Conservation (phyloP, 2,113 vertebrate species). For the cat (Felis catus) region DNA sequence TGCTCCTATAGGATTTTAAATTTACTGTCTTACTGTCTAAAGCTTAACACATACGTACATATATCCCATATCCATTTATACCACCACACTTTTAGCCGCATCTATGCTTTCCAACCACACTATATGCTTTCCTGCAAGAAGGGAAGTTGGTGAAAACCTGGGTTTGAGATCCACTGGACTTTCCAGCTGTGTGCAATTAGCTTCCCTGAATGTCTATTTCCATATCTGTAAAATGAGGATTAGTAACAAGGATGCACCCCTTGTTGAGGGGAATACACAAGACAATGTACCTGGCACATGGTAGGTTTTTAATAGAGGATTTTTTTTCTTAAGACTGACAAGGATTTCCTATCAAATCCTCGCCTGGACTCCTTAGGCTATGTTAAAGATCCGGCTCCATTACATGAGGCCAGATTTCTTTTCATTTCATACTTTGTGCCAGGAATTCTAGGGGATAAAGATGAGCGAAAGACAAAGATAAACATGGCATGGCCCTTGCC, state of each 20-base stretch:
- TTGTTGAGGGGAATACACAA: background rate
- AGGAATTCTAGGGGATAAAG: background rate
- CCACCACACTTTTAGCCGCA: background rate
- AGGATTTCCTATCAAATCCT: background rate
- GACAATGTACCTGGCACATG: background rate
- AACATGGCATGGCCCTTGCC: background rate
- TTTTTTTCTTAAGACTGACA: background rate
- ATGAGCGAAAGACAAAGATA: background rate
- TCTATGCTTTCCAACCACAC: background rate
- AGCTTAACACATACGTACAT: background rate
- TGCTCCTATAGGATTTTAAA: background rate
- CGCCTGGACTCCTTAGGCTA: background rate
- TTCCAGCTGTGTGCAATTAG: background rate
- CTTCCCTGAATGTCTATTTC: background rate
- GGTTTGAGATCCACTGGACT: background rate
- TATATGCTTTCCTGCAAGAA: background rate
- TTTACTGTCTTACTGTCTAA: background rate
- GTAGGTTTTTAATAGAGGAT: background rate
- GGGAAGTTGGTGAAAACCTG: background rate
- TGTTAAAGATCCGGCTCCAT: background rate
- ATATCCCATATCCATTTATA: background rate
- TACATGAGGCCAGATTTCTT: background rate
- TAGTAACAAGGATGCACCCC: background rate
- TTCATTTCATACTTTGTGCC: background rate
- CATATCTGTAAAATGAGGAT: background rate